Base-by-base conservation (phyloP, 2,888 invertebrate genomes). In the Lasioglossum lativentre region DNA sequence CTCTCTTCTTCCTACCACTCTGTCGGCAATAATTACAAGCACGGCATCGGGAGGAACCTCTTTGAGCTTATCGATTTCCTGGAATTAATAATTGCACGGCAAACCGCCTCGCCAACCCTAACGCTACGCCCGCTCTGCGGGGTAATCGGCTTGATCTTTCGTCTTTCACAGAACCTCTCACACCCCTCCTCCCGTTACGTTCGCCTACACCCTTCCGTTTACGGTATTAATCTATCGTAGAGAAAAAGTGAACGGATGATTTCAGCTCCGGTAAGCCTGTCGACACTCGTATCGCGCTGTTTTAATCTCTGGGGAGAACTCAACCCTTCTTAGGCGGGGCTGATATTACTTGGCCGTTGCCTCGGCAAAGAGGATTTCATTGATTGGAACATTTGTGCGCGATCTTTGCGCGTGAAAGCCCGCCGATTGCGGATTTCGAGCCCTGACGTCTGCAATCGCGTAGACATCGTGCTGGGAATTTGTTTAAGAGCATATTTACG, bases 21-120 rank as follows among this genome's bases (percentile, higher is more conserved):
- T 80, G 88, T 86, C 90, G 92, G 92, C 92, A 94, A 94, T 95
- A 95, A 95, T 95, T 95, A 95, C 94, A 94, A 93, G 93, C 91
- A 90, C 90, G 91, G 88, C 86, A 59, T 68, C 86, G 88, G 85
- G 87, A 88, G 90, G 89, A 86, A 78, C 85, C 93, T 93, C 94
- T 94, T 94, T 93, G 93, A 93, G 94, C 91, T 94, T 94, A 95
- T 95, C 94, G 95, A 95, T 95, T 94, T 92, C 91, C 90, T 87
- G 85, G 93, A 93, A 95, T 94, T 94, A 94, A 95, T 95, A 95
- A 95, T 94, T 94, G 94, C 93, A 91, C 88, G 90, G 79, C 85
- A 82, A 85, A 82, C 85, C 82, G 75, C 88, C 80, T 79, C 81
- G 52, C 78, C 63, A 79, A 78, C 83, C 82, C 75, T 83, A 86